Evolutionary conservation across 2,888 invertebrate species (phyloP), one percentile per base, ranked within the genome.

Genomic region (Apodemia zela): DNA sequence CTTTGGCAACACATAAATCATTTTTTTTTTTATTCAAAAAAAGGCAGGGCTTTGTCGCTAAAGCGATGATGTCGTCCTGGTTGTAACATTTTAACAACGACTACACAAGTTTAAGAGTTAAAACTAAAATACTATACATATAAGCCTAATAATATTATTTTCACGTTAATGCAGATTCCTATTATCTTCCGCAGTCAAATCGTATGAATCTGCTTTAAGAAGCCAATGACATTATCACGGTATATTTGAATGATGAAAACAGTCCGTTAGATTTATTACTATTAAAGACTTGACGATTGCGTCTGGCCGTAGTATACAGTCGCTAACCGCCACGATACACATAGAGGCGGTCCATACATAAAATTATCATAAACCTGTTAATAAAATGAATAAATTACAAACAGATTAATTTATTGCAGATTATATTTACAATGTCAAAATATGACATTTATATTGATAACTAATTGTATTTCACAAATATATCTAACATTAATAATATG

Each of bases 351-450:
- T 70, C 72, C 76, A 75, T 81, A 82, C 84, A 87, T 87, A 85
- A 86, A 85, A 88, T 89, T 85, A 85, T 73, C 86, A 87, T 81
- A 82, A 88, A 84, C 81, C 79, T 81, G 79, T 80, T 77, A 79
- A 82, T 79, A 79, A 75, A 77, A 79, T 75, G 78, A 79, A 82
- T 85, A 84, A 84, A 82, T 82, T 82, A 78, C 81, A 73, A 72
- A 73, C 71, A 73, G 75, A 79, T 81, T 81, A 81, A 82, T 87
- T 84, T 84, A 83, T 83, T 78, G 61, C 67, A 66, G 66, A 66
- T 65, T 68, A 64, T 68, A 64, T 65, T 63, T 61, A 57, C 61
- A 63, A 13, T 63, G 65, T 67, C 67, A 65, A 64, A 63, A 61
- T 66, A 66, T 64, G 66, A 68, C 65, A 66, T 67, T 62, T 70